Percentiles rank a stretch among this genome's conserved stretches.
Conservation (phyloP, 2,113 vertebrate species). For the Cariama cristata region DNA sequence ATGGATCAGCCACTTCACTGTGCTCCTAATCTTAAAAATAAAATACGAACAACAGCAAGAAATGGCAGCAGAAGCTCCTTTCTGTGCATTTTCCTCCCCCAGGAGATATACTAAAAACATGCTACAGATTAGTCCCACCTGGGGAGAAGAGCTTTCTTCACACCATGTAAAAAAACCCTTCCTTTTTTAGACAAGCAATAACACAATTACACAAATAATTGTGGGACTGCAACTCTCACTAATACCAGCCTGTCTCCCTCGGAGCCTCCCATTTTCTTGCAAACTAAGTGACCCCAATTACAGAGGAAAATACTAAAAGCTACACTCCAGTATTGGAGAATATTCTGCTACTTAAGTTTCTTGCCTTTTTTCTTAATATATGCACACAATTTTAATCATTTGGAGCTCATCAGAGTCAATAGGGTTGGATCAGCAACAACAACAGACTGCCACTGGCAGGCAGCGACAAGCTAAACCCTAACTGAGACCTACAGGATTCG, state of each 20-base stretch:
- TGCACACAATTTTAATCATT: not conserved
- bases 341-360: not conserved
- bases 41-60: not conserved
- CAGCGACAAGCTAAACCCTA: fast-evolving
- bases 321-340: not conserved
- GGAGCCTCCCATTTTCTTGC: not conserved
- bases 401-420: not conserved
- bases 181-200: not conserved
- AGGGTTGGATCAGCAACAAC: not conserved
- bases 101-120: not conserved
- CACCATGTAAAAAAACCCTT: fast-evolving
- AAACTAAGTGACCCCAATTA: not conserved
- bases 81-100: not conserved
- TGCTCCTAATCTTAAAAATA: not conserved
- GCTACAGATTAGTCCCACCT: not conserved
- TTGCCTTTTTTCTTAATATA: not conserved
- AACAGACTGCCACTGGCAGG: not conserved
- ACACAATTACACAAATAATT: not conserved
- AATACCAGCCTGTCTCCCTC: not conserved
- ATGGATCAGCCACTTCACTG: fast-evolving
- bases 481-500: not conserved
- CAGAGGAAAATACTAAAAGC: not conserved
- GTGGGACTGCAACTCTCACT: not conserved
- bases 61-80: not conserved
- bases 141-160: not conserved